Evolutionary conservation across 1,140 invertebrate species (phyloP).

Genomic region (Wiebesia pumilae): DNA sequence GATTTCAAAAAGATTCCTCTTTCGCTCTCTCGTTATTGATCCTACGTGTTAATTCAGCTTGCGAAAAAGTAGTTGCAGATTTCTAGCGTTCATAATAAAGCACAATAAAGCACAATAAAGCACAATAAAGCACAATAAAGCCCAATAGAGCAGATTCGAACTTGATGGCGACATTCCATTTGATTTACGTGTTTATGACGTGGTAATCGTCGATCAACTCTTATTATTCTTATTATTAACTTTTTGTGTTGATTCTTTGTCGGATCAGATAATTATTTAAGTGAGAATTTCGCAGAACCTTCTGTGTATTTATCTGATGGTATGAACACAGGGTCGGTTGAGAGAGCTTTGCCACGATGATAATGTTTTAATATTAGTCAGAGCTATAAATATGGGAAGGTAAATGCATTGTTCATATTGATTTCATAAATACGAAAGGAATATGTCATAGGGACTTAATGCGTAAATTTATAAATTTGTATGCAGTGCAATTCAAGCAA

Average conservation of each 20-base stretch:
- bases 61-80: not conserved
- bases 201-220: not conserved
- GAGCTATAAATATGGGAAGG: not conserved
- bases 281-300: not conserved
- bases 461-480: not conserved
- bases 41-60: not conserved
- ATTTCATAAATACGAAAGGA: not conserved
- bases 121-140: not conserved
- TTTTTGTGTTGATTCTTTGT: not conserved
- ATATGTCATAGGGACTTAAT: not conserved
- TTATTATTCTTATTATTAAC: not conserved
- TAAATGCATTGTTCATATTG: not conserved
- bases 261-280: not conserved
- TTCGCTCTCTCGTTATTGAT: not conserved
- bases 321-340: not conserved
- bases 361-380: not conserved
- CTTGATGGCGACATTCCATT: not conserved
- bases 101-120: not conserved
- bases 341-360: not conserved
- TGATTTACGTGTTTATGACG: not conserved
- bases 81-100: not conserved
- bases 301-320: not conserved
- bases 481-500: not conserved
- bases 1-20: not conserved
- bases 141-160: not conserved